Percentiles rank a stretch among this genome's conserved stretches.
Conservation (phyloP, 2,888 invertebrate species). For the Limnephilus rhombicus region DNA sequence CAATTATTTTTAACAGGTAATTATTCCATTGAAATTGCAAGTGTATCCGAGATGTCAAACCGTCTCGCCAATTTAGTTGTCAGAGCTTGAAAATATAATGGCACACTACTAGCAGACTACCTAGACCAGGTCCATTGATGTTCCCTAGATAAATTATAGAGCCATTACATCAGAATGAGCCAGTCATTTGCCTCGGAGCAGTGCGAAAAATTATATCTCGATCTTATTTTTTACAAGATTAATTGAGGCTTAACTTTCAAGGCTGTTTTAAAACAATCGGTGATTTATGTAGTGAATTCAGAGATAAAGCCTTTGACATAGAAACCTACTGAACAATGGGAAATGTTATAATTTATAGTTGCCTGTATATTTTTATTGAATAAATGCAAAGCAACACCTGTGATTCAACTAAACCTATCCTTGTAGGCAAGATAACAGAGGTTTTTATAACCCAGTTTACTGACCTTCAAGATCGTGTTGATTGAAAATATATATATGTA, state of each 20-base stretch:
- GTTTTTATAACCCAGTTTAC: neutral
- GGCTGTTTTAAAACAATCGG: neutral
- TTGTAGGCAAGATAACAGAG: no score
- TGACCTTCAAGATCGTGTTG: neutral
- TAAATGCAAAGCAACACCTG: neutral
- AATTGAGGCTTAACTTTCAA: neutral
- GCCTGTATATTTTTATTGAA: neutral
- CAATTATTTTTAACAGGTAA: neutral
- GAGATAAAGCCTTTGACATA: neutral
- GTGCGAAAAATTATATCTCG: neutral
- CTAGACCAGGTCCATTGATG: neutral
- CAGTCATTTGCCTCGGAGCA: neutral
- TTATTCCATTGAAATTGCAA: neutral
- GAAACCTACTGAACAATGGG: neutral
- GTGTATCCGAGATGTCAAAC: neutral
- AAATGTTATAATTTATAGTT: neutral
- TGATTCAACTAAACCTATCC: neutral
- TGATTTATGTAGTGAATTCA: neutral
- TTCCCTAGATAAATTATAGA: neutral
- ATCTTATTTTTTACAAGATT: neutral
- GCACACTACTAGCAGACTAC: neutral
- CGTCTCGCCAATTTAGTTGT: conserved; percentile 24
- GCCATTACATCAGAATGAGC: neutral
- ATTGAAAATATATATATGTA: neutral
- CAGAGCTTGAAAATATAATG: conserved; percentile 11